Conservation (phyloP, 1,140 invertebrate genomes). For the Lasioglossum albipes region DNA sequence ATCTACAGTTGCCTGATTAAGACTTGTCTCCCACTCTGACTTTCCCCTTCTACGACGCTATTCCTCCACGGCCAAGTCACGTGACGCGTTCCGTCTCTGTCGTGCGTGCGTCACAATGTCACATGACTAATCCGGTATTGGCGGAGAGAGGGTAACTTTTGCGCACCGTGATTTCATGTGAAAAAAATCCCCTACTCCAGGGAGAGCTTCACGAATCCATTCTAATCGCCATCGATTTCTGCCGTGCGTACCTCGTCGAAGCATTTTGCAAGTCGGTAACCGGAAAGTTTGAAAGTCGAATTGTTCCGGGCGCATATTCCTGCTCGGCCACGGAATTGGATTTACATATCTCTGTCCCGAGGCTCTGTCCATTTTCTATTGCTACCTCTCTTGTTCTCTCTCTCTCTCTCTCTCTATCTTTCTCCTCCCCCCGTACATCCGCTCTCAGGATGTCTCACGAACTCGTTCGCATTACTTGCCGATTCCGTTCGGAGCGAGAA, state of each 20-base stretch:
- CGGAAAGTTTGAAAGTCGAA: constrained; percentile 52
- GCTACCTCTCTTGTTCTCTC: too few relatives aligned
- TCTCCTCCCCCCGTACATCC: neutral
- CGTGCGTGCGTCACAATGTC: too few relatives aligned
- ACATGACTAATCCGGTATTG: too few relatives aligned
- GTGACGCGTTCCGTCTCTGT: too few relatives aligned
- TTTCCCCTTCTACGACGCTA: too few relatives aligned
- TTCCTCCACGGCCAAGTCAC: too few relatives aligned
- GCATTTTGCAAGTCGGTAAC: constrained; percentile 33
- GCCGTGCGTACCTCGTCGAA: constrained; percentile 25
- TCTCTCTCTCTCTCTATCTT: too few relatives aligned
- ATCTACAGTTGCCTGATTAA: too few relatives aligned
- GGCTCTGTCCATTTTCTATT: too few relatives aligned
- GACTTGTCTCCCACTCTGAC: too few relatives aligned
- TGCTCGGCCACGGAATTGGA: constrained; percentile 19
- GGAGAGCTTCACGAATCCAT: constrained; percentile 18
- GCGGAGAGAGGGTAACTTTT: too few relatives aligned
- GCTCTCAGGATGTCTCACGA: constrained; percentile 9
- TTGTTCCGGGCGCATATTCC: constrained; percentile 32
- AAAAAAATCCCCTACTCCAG: constrained; percentile 21
- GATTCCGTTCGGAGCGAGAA: neutral
- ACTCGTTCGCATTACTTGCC: constrained; percentile 9
- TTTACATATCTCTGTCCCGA: constrained; percentile 37
- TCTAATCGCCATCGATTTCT: constrained; percentile 49
- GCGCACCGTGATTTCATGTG: neutral